Conservation (phyloP, 2,113 vertebrate genomes). For the Tychaedon coryphoeus region DNA sequence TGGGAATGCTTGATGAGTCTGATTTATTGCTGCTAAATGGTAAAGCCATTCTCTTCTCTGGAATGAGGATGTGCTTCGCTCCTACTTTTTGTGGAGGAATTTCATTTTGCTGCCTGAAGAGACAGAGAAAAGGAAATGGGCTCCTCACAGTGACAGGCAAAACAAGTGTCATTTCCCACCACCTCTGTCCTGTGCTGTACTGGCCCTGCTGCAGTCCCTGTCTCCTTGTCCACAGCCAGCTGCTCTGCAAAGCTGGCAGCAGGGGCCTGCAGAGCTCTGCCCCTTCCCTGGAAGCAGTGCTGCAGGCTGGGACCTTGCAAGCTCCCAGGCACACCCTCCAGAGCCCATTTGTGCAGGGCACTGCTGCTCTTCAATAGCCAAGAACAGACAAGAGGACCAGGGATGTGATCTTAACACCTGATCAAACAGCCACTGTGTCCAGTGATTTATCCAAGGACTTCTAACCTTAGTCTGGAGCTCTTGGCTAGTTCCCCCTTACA, state of each 20-base stretch:
- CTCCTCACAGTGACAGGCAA: neutral
- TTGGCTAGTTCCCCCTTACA: neutral
- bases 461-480: neutral
- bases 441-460: neutral
- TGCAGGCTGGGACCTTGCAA: neutral
- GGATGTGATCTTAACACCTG: neutral
- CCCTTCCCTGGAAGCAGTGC: neutral
- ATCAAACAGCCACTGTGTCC: neutral
- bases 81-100: constrained; percentile 81
- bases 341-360: neutral
- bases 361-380: neutral
- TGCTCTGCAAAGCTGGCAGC: neutral
- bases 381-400: neutral
- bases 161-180: neutral
- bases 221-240: neutral
- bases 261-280: neutral
- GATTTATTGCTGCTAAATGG: neutral
- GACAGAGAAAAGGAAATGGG: neutral
- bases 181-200: neutral
- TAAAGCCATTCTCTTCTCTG: neutral
- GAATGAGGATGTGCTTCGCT: neutral
- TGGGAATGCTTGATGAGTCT: neutral
- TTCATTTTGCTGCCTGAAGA: constrained; percentile 79
- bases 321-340: neutral
- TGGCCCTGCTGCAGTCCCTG: neutral